Percentiles rank a stretch among this genome's conserved stretches.
These are phyloP conservation scores for Mastomys coucha DNA, from an alignment of 2,113 vertebrate genomes.

Conservation along the genomic window DNA sequence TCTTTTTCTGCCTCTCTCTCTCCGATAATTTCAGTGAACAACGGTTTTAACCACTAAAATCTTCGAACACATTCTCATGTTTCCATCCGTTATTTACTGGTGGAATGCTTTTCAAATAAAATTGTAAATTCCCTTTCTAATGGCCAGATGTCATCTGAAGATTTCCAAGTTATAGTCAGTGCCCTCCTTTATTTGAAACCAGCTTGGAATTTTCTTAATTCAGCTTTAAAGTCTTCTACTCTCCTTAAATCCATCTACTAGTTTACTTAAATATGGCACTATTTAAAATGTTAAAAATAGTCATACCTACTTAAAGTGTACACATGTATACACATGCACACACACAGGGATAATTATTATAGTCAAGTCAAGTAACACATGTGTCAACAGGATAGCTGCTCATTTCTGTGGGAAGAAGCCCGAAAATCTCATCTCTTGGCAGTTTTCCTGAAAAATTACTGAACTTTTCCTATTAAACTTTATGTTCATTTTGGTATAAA, in stretches of 20 bases:
- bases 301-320: not conserved
- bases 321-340: not conserved
- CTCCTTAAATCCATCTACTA: constrained; percentile 30
- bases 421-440: not conserved
- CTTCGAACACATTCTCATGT: not conserved
- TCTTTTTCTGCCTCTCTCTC: not conserved
- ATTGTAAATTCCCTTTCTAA: constrained; percentile 17
- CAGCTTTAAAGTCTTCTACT: constrained; percentile 9
- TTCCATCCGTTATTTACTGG: constrained; percentile 22
- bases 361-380: not conserved
- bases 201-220: constrained; percentile 22
- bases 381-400: not conserved
- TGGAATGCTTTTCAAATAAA: constrained; percentile 36
- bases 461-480: constrained; percentile 34
- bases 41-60: not conserved
- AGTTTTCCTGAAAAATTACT: constrained; percentile 22
- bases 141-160: not conserved
- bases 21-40: not conserved
- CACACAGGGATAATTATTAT: not conserved
- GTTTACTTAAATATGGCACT: not conserved
- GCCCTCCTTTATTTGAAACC: constrained; percentile 57
- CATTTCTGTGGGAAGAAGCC: not conserved
- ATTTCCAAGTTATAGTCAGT: constrained; percentile 46
- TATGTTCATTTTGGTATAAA: not conserved
- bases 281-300: not conserved